Base-by-base conservation (phyloP, 2,888 invertebrate genomes). In the Periphyllus acericola region DNA sequence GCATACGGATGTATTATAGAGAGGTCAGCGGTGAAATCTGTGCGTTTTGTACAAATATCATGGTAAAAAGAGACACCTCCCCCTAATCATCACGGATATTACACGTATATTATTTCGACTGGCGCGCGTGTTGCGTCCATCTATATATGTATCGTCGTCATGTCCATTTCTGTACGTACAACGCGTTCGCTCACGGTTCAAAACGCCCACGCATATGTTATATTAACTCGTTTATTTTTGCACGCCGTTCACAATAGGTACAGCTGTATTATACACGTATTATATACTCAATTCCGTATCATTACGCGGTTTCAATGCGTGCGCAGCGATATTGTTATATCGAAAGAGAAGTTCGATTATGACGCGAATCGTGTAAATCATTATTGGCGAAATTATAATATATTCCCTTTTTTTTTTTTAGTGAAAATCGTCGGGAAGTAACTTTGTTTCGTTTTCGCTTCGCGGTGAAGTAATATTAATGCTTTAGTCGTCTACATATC, bases 21-120 rank as follows among this genome's bases (percentile, higher is more conserved):
- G 52, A 72, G 52, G 32, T 81, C 80, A n/a, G 17, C 72, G 55
- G 72, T 55, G 52, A 83, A 83, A 83, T 72, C 14, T 72, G 19
- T 72, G 17, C 25, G 52, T 82, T 46, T 71, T 71, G 11, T 52
- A 34, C 14, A 71, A 82, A 82, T 82, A 52, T 32, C 25, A 52
- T 25, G 36, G 8, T 40, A 66, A 66, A 40, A 29, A 46, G 14
- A 46, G 14, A 46, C 3, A 76, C 9, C 46, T 46, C 14, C 11
- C 14, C 36, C 36, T 14, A 46, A 46, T 46, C 8, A 55, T 78
- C 21, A 25, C n/a, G n/a, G n/a, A n/a, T 19, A 11, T 25, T 4
- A 55, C 9, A 11, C 6, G 2, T 60, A 60, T 60, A 25, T 60
- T 68, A 60, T 52, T 78, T 14, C 25, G 55, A 21, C 21, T 78